Evolutionary conservation across 2,797 vertebrate genomes (phyloP), one percentile per base, ranked within the genome.

Genomic region (Crax fasciolata): DNA sequence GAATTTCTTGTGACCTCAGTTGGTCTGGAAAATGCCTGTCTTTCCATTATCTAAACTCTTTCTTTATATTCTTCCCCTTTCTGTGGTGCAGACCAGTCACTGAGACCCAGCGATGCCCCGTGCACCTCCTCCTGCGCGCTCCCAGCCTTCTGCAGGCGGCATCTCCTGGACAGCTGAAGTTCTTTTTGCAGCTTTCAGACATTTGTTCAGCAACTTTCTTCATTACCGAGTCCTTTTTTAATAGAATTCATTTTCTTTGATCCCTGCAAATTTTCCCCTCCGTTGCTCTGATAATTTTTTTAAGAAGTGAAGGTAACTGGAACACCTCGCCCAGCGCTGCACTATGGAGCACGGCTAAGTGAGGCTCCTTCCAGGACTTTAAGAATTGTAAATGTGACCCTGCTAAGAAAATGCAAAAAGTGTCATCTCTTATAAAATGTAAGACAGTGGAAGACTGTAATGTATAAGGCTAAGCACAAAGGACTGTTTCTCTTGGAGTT

Each of bases 391-490:
- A 93, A 93, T 81, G 92, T 95, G 96, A 93, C 93, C 93, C 96
- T 67, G 78, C 90, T n/a, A 7, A 54, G 81, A 75, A 84, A 91
- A 85, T 21, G 92, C 75, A 92, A 49, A 1, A 49, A 92, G 58
- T 91, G 95, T 77, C 95, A 87, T 52, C 81, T 46, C 88, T 24
- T 46, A 30, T 41, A 88, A 73, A 63, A 23, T 1, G 39, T 3
- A 46, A 66, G 89, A 66, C 79, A 81, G 84, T 27, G 81, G 71
- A 84, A 93, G 76, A 24, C 79, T 66, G 82, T 79, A 91, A 94
- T 93, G 96, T 96, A 91, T 92, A 88, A 73, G 58, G 93, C 92
- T 85, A 65, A 84, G 91, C 75, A 96, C 89, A 96, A 93, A 94
- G 94, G 76, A 82, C 91, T 97, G 93, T 76, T 95, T 96, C 92